Evolutionary conservation across 2,797 vertebrate species (phyloP).

Genomic region (Ptychobarbus kaznakovi): DNA sequence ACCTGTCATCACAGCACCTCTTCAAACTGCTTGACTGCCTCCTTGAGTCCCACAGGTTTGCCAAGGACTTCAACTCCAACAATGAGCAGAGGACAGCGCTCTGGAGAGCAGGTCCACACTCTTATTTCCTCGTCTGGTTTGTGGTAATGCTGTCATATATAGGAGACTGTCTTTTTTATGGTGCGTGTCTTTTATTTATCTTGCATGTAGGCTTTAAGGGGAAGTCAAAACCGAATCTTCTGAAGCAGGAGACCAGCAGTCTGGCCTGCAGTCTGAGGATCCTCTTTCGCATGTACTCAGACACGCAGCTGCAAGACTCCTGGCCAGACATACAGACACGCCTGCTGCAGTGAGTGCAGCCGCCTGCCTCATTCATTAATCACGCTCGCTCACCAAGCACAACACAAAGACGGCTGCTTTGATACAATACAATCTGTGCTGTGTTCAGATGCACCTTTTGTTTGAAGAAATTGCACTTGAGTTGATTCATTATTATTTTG

Average conservation of each 20-base stretch:
- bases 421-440: neutral
- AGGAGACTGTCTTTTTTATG: neutral
- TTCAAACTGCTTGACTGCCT: constrained; percentile 96
- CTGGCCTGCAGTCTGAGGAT: constrained; percentile 96
- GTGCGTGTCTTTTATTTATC: constrained; percentile 1
- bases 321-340: constrained; percentile 91
- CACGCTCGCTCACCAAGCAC: neutral
- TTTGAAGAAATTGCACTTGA: neutral
- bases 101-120: constrained; percentile 90
- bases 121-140: constrained; percentile 1
- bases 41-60: constrained; percentile 95
- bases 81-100: constrained; percentile 95
- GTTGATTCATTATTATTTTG: neutral
- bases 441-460: neutral
- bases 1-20: constrained; percentile 91
- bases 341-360: constrained; percentile 86
- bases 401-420: constrained; percentile 7
- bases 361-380: constrained; percentile 8
- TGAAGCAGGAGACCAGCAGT: constrained; percentile 99
- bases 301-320: constrained; percentile 82
- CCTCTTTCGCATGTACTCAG: constrained; percentile 93
- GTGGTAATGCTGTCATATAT: constrained; percentile 7
- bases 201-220: constrained; percentile 91
- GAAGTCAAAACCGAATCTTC: constrained; percentile 95
- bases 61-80: constrained; percentile 97